Percentiles rank a stretch among this genome's conserved stretches.
These are phyloP conservation scores for Neogobius melanostomus DNA, from an alignment of 2,113 vertebrate species.

Conservation along the genomic window DNA sequence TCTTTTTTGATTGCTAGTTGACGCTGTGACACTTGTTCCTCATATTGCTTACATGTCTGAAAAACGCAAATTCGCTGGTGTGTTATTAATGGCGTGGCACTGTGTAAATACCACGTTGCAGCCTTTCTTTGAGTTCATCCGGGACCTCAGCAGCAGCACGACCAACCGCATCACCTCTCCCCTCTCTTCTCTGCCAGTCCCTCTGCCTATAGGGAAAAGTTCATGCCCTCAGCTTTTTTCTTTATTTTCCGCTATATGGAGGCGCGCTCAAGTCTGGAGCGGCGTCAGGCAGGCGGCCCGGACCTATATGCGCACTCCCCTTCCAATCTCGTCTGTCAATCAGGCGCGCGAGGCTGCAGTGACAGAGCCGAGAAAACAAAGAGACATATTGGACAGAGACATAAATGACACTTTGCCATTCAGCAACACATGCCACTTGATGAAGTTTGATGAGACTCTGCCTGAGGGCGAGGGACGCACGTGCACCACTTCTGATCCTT, in stretches of 20 bases:
- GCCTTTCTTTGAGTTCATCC: constrained; percentile 52
- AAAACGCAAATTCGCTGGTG: constrained; percentile 10
- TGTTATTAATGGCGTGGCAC: constrained; percentile 50
- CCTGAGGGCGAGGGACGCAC: not conserved
- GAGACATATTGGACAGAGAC: not conserved
- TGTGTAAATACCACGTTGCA: constrained; percentile 57
- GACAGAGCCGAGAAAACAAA: not conserved
- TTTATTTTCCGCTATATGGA: constrained; percentile 58
- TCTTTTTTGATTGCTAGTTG: no score
- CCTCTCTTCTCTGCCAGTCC: constrained; percentile 16
- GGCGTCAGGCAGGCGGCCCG: constrained; percentile 88
- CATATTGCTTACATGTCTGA: no score
- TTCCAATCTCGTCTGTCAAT: constrained; percentile 82
- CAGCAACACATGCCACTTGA: not conserved
- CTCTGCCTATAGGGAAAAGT: constrained; percentile 74
- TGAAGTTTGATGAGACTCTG: constrained; percentile 1
- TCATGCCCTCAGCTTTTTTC: constrained; percentile 78
- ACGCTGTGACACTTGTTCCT: no score
- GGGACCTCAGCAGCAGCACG: constrained; percentile 45
- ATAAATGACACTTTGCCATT: not conserved
- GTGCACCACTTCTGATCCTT: not conserved
- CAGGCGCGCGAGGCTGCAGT: constrained; percentile 33
- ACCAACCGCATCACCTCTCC: not conserved
- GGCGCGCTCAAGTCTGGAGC: constrained; percentile 85
- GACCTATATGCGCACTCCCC: constrained; percentile 61